Conservation (phyloP, 2,888 invertebrate genomes). For the Ophion costatus region DNA sequence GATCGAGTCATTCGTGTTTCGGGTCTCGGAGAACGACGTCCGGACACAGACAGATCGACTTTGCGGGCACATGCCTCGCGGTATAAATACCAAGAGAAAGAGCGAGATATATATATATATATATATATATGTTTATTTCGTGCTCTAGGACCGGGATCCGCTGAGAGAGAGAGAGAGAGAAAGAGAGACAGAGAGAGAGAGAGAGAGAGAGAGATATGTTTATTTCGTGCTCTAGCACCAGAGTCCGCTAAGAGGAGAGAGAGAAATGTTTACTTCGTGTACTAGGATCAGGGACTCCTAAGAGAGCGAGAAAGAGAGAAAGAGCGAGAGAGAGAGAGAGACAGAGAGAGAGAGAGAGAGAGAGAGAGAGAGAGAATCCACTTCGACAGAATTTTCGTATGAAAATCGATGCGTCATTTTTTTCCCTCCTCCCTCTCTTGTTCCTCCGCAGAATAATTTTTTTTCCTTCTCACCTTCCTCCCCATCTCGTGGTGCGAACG, state of each 20-base stretch:
- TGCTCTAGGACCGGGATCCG: no score
- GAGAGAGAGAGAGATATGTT: no score
- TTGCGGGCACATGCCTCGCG: background rate
- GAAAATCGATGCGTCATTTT: slow-evolving; percentile 81
- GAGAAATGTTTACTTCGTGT: no score
- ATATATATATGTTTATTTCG: no score
- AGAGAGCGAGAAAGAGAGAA: background rate
- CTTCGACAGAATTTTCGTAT: slow-evolving; percentile 64
- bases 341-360: background rate
- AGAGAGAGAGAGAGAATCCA: background rate
- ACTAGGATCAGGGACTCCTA: no score
- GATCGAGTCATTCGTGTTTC: slow-evolving; percentile 44
- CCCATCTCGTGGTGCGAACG: slow-evolving; percentile 44
- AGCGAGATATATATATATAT: no score
- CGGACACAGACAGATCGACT: slow-evolving; percentile 50
- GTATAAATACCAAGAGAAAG: background rate
- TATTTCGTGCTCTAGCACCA: no score
- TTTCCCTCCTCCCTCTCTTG: slow-evolving; percentile 51
- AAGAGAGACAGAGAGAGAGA: no score
- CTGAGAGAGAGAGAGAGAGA: no score
- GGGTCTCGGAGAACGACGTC: background rate
- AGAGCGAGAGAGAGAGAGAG: background rate
- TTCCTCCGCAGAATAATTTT: slow-evolving; percentile 45
- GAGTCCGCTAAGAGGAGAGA: no score
- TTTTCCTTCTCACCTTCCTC: slow-evolving; percentile 11